Base-by-base conservation (phyloP, 2,888 invertebrate genomes). In the Macrophya alboannulata region DNA sequence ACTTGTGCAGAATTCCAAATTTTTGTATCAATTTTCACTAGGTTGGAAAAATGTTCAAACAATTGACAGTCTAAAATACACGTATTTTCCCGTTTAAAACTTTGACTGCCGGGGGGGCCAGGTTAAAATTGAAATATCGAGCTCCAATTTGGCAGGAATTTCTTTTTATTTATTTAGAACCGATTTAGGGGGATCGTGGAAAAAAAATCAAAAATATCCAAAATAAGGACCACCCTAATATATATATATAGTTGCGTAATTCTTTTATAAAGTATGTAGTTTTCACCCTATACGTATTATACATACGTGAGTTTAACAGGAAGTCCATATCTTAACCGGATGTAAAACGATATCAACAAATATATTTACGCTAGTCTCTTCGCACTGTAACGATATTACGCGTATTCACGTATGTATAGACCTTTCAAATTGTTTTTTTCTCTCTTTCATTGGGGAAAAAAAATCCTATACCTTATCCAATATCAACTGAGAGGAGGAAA, bases 311-410 rank as follows among this genome's bases (percentile, higher is more conserved):
- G 21, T n/a, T 15, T 25, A n/a, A 62, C 81, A 40, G 81, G 81
- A 81, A 81, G 43, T 21, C 15, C 21, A 21, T 81, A 81, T 81
- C 81, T 81, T 8, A 81, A 81, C 81, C 81, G 59, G 81, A 81
- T 43, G 62, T 9, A 62, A 81, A 81, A 81, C 10, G 25, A 45
- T 43, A 62, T 62, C 59, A 79, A 37, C 40, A 17, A 31, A 31
- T 31, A 55, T 37, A 76, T 76, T 76, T 21, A 45, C 10, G 48
- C 31, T 12, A 25, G 37, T 55, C 55, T n/a, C 55, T 55, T 55
- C 55, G 55, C 17, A 1, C 3, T 31, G 31, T 31, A 31, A 31
- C 31, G 31, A 31, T 31, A 31, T 31, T 31, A 31, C 3, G 3
- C 31, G 31, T 1, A 48, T 3, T 12, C 10, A 45, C 8, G 17